Evolutionary conservation across 2,888 invertebrate genomes (phyloP).

Genomic region (Lithodes maja): DNA sequence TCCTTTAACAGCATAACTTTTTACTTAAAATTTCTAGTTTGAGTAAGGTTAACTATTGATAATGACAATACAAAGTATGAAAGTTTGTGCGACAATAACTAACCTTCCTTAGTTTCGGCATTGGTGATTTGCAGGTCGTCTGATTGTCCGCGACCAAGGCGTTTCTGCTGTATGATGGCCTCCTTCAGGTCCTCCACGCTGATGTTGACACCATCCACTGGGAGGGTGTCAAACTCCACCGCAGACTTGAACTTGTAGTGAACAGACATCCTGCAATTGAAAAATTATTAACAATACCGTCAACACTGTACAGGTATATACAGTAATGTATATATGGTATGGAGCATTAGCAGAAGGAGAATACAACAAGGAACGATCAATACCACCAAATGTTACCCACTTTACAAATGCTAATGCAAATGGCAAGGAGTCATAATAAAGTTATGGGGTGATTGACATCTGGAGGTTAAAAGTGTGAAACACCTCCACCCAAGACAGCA

Average conservation of each 20-base stretch:
- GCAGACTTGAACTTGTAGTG: constrained; percentile 99
- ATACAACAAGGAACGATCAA: no score
- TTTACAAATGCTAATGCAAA: no score
- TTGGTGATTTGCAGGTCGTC: constrained; percentile 97
- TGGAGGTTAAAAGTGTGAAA: no score
- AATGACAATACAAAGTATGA: not conserved
- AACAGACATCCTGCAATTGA: constrained; percentile 84
- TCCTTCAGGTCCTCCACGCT: constrained; percentile 96
- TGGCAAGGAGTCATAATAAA: no score
- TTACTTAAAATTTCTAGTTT: not conserved
- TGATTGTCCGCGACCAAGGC: constrained; percentile 93
- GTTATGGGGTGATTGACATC: no score
- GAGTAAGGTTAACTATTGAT: not conserved
- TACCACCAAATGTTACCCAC: no score
- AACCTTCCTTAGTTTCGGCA: constrained; percentile 98
- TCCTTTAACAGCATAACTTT: not conserved
- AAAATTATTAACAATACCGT: no score
- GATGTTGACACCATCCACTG: constrained; percentile 97
- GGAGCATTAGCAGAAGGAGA: no score
- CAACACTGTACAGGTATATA: no score
- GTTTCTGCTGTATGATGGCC: constrained; percentile 95
- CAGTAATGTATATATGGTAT: no score
- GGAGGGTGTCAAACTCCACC: constrained; percentile 95
- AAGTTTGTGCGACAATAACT: constrained; percentile 69
- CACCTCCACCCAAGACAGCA: no score